Evolutionary conservation across 2,797 vertebrate species (phyloP).

Genomic region (Iguana delicatissima): DNA sequence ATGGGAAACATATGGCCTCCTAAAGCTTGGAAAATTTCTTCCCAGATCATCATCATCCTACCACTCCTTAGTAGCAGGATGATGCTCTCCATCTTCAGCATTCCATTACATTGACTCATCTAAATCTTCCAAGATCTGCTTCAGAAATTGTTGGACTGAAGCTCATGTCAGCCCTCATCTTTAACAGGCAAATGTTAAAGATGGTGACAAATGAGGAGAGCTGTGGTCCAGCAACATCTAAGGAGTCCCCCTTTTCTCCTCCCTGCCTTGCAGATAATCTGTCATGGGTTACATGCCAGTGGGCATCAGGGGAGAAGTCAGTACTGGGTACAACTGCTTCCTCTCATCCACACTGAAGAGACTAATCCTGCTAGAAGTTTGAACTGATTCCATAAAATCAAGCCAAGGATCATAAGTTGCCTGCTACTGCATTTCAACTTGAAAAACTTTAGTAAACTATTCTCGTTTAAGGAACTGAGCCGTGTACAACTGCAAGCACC

Average conservation of each 20-base stretch:
- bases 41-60: background rate
- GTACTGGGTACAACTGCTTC: too few species aligned
- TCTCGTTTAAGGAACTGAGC: background rate
- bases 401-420: background rate
- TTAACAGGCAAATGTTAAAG: background rate
- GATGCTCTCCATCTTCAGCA: background rate
- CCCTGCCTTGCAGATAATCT: background rate
- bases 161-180: background rate
- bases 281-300: background rate
- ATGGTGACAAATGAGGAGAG: background rate
- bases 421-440: background rate
- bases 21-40: background rate
- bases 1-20: background rate
- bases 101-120: background rate
- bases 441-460: background rate
- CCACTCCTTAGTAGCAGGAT: background rate
- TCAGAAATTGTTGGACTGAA: background rate
- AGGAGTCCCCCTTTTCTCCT: background rate
- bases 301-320: background rate
- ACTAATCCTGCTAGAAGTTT: background rate
- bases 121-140: background rate
- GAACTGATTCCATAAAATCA: background rate
- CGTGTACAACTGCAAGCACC: background rate
- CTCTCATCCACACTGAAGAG: background rate
- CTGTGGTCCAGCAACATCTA: background rate